Conservation (phyloP, 2,113 vertebrate genomes). For the Ageneiosus marmoratus region DNA sequence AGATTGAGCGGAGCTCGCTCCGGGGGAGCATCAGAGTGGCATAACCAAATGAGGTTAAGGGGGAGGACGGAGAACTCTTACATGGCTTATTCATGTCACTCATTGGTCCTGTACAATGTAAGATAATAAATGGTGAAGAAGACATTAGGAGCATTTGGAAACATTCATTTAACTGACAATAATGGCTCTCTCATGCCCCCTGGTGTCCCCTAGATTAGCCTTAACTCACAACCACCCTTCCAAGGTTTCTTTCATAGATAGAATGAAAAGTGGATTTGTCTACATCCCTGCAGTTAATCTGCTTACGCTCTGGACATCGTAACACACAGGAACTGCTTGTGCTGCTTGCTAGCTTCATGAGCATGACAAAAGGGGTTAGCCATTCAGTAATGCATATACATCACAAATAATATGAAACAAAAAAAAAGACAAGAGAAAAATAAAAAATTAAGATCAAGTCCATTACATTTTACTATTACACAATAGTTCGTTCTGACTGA, state of each 20-base stretch:
- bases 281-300: constrained; percentile 68
- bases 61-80: not conserved
- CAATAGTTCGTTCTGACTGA: too few species aligned
- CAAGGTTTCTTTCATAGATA: not conserved
- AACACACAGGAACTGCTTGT: not conserved
- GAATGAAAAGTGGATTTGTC: constrained; percentile 67
- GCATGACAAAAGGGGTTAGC: too few species aligned
- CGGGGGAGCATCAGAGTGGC: constrained; percentile 4
- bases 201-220: constrained; percentile 17
- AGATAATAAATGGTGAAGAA: not conserved
- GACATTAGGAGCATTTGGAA: not conserved
- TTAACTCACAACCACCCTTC: not conserved
- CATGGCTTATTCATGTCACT: not conserved
- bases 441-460: too few species aligned
- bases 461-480: too few species aligned
- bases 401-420: not conserved
- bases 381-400: not conserved
- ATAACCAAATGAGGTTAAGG: constrained; percentile 40
- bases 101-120: not conserved
- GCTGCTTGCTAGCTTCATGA: constrained; percentile 14
- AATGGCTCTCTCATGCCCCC: constrained; percentile 41
- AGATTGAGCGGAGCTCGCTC: constrained; percentile 19
- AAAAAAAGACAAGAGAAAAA: too few species aligned
- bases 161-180: not conserved
- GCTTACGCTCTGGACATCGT: constrained; percentile 60